Base-by-base conservation (phyloP, 2,888 invertebrate genomes). In the Nymphalis c-album region DNA sequence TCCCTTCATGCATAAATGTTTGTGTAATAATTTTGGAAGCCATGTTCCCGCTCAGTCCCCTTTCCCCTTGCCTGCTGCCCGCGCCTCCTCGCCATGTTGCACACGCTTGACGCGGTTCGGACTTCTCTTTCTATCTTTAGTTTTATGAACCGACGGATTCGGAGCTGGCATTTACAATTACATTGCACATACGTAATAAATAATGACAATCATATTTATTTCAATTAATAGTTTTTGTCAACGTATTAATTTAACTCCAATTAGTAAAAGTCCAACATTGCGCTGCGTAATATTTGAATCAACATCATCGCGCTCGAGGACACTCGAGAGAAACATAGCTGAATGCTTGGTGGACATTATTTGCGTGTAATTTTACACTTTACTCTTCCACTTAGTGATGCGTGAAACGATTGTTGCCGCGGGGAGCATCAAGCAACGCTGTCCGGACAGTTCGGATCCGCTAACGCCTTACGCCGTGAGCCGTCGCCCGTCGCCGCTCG, bases 1-100 rank as follows among this genome's bases (percentile, higher is more conserved):
- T 89, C 86, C 88, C 84, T 85, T 86, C 86, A 90, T 88, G 89
- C 87, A 88, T 90, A 89, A 89, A 89, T 89, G 88, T 89, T 88
- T 89, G 84, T 85, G 83, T 88, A 88, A 88, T 89, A 77, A 84
- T 88, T 88, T 89, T 82, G 85, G 85, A 81, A 84, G 84, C 85
- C 78, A 80, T 85, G 83, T 83, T 86, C 81, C 80, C 78, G 79
- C 77, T 71, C 75, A 69, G 74, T 74, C 80, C 78, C 78, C 75
- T 76, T 60, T 68, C 73, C 75, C 75, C 74, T 73, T 68, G 72
- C 74, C 73, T 26, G 46, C 66, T 40, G 71, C 75, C 78, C 77
- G 69, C 76, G 53, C 61, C 73, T 62, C 70, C 64, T 66, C 74
- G 80, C 80, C 79, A 80, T 82, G 83, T 82, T 84, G 80, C 79